Percentiles rank a stretch among this genome's conserved stretches.
Evolutionary conservation across 2,797 vertebrate species (phyloP).

Genomic region (Lates japonicus): DNA sequence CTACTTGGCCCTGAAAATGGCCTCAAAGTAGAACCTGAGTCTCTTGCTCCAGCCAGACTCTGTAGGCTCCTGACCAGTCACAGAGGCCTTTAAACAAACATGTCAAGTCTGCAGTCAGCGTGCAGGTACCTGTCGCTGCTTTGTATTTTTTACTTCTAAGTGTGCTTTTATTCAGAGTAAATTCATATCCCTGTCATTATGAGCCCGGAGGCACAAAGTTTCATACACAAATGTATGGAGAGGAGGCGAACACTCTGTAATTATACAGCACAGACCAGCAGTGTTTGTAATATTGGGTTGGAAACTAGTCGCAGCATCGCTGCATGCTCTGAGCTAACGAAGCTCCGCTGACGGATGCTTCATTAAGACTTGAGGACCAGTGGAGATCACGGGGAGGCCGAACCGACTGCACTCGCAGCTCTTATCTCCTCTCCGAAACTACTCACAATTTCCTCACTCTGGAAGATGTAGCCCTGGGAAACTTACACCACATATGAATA

Average conservation of each 20-base stretch:
- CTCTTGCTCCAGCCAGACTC: no score
- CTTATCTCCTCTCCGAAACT: conserved; percentile 37
- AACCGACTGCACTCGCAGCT: conserved; percentile 9
- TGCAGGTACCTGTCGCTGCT: not conserved
- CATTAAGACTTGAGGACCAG: conserved; percentile 43
- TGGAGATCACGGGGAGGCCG: conserved; percentile 14
- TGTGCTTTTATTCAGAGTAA: not conserved
- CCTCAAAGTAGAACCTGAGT: not conserved
- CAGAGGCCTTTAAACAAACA: conserved; percentile 14
- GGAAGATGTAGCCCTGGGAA: conserved; percentile 16
- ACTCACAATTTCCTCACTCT: not conserved
- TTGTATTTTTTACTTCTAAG: conserved; percentile 13
- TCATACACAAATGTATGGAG: not conserved
- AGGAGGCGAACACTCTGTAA: conserved; percentile 16
- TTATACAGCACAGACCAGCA: conserved; percentile 25
- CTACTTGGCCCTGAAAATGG: no score
- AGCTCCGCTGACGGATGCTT: conserved; percentile 50
- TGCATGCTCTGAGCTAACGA: conserved; percentile 43
- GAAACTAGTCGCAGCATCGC: conserved; percentile 30
- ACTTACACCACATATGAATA: not conserved
- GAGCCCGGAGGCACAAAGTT: conserved; percentile 30
- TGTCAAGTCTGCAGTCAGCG: not conserved
- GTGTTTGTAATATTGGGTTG: not conserved
- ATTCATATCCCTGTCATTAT: not conserved
- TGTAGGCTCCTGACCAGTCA: no score